Evolutionary conservation across 1,140 invertebrate genomes (phyloP), one percentile per base, ranked within the genome.

Genomic region (Zelostemma sp.): DNA sequence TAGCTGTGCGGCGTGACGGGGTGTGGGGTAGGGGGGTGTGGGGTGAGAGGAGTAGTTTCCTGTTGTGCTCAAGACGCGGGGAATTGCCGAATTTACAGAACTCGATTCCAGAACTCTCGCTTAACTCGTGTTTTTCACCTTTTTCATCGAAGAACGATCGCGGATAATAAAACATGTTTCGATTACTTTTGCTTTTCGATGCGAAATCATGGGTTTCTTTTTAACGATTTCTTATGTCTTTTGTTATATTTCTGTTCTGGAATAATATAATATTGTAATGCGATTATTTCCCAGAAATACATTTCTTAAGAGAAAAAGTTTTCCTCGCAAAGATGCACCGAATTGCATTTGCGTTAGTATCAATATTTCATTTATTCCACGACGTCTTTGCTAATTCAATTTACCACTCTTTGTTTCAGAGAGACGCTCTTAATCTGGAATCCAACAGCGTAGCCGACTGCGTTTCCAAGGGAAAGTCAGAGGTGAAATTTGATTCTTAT

Each of bases 401-500:
- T 53, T 18, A 54, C n/a, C 65, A 31, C 33, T 76, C 74, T 86
- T 78, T 74, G 80, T 90, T 88, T 38, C 90, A 93, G 92, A 90
- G 88, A 75, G 93, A 94, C 76, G 88, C 90, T 12, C 85, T 94
- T 46, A 89, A 88, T 75, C 81, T 94, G 79, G 91, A 93, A 75
- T 91, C 93, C 1, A 91, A 88, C 75, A 92, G 92, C 76, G 91
- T 93, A 21, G 88, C 89, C 8, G 91, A 90, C 81, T 94, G 93
- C 74, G 91, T 93, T 46, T 93, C 92, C 18, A 93, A 93, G 87
- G 93, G 93, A 72, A 94, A 94, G 86, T 92, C 92, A 60, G 92
- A 93, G 90, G 92, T 93, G 84, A 89, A 86, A 83, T 50, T 67
- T 35, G 47, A 35, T 53, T 25, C 9, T 19, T 6, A 17, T 38